These are phyloP conservation scores for Agelas oroides DNA, from an alignment of 37 sponge, comb jelly and placozoan species.

Conservation along the genomic window DNA sequence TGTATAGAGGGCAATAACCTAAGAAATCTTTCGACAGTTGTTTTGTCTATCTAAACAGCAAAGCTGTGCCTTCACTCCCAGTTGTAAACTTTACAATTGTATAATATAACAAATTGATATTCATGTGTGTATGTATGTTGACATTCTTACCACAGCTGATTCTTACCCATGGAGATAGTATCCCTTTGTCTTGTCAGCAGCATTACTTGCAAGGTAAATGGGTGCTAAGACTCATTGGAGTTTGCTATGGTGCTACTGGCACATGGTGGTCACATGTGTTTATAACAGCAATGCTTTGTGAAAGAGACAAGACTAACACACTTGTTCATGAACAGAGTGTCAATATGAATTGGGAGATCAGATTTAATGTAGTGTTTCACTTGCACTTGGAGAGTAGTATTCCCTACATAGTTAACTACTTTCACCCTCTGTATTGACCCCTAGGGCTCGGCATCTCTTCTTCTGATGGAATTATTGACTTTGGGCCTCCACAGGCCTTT, in stretches of 20 bases:
- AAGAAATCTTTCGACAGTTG: too few species aligned
- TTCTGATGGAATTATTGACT: constrained; percentile 6
- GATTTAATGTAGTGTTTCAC: background rate
- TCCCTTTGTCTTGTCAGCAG: constrained; percentile 69
- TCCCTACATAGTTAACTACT: background rate
- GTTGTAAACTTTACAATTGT: too few species aligned
- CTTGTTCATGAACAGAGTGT: too few species aligned
- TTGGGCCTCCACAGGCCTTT: constrained; percentile 25
- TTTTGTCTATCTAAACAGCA: too few species aligned
- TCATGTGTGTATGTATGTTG: too few species aligned
- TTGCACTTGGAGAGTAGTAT: background rate
- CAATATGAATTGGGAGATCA: too few species aligned
- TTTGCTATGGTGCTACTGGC: background rate
- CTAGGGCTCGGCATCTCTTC: too few species aligned
- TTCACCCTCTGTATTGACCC: too few species aligned
- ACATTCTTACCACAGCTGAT: constrained; percentile 36
- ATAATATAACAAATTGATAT: too few species aligned
- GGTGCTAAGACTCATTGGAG: background rate
- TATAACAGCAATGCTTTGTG: background rate
- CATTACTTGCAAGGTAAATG: constrained; percentile 66
- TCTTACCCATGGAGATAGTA: constrained; percentile 46
- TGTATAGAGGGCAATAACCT: too few species aligned
- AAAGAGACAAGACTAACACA: too few species aligned
- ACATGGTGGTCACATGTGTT: background rate
- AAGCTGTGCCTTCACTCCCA: too few species aligned